A percentile compares a stretch with the other conserved stretches of the same genome.
Evolutionary conservation across 1,140 invertebrate genomes (phyloP).

Genomic region (Bombus breviceps): DNA sequence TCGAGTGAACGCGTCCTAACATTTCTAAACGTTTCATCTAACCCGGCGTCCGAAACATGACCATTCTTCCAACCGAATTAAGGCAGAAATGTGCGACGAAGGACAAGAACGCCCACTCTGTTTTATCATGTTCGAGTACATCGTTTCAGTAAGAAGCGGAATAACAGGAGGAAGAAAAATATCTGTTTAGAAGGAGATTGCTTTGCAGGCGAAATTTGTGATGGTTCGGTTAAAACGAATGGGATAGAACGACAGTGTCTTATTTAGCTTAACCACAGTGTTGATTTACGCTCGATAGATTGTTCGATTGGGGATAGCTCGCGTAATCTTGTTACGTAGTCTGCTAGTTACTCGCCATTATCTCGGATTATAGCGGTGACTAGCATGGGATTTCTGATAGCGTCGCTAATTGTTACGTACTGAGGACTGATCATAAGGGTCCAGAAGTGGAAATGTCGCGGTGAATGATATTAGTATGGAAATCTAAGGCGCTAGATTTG

Average conservation of each 20-base stretch:
- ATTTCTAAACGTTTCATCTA: not conserved
- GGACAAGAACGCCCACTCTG: not conserved
- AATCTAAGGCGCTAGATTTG: not conserved
- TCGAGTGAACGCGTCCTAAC: not conserved
- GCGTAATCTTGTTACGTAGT: constrained; percentile 10
- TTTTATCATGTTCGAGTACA: not conserved
- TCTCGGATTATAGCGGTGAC: not conserved
- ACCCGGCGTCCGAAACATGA: no score
- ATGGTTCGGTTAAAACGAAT: not conserved
- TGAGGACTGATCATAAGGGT: constrained; percentile 50
- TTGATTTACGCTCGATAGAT: constrained; percentile 9
- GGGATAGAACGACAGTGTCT: not conserved
- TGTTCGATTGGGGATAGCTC: not conserved
- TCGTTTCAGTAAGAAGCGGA: not conserved
- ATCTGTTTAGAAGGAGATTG: no score
- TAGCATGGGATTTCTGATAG: not conserved
- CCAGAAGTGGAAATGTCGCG: constrained; percentile 54
- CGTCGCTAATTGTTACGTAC: constrained; percentile 40
- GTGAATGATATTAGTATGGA: constrained; percentile 38
- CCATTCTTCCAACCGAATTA: constrained; percentile 11
- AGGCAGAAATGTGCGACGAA: not conserved
- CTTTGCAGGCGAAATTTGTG: not conserved
- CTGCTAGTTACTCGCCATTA: constrained; percentile 9
- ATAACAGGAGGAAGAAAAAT: not conserved
- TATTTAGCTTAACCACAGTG: not conserved